phyloP scores from a whole-genome alignment of 2,797 vertebrate genomes.

The Gallirallus australis region DNA sequence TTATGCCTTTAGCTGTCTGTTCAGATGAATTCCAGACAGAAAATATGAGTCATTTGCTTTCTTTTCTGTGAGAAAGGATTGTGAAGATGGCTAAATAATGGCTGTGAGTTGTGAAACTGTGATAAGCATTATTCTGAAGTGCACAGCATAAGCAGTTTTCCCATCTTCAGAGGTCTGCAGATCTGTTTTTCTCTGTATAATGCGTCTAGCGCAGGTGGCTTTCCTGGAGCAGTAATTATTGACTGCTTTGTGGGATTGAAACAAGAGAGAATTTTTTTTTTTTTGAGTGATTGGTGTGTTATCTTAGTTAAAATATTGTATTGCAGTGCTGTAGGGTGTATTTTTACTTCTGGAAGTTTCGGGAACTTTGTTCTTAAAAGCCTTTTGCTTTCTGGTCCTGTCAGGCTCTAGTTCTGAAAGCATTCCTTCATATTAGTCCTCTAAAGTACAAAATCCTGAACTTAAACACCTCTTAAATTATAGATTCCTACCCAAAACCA shows the following conservation, averaged over 20 bases:
- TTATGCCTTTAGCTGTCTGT: neutral
- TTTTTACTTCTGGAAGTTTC: constrained; percentile 8
- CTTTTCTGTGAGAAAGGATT: neutral
- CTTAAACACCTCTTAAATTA: neutral
- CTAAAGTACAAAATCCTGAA: neutral
- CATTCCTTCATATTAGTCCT: neutral
- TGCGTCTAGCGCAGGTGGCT: neutral
- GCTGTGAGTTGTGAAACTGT: neutral
- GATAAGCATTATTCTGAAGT: neutral
- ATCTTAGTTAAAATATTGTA: neutral
- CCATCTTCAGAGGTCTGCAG: neutral
- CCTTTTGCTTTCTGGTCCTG: neutral
- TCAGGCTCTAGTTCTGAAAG: neutral
- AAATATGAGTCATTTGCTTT: constrained; percentile 7
- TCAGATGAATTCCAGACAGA: neutral
- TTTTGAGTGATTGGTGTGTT: neutral
- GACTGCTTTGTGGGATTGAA: neutral
- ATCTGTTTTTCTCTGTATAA: neutral
- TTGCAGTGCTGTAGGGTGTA: neutral
- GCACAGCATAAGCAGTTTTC: neutral
- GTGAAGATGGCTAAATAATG: constrained; percentile 2
- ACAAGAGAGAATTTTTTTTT: neutral
- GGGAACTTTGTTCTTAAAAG: neutral
- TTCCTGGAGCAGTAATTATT: neutral
- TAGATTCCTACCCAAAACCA: neutral